Conservation (phyloP, 2,888 invertebrate genomes). For the Dryobotodes eremita region DNA sequence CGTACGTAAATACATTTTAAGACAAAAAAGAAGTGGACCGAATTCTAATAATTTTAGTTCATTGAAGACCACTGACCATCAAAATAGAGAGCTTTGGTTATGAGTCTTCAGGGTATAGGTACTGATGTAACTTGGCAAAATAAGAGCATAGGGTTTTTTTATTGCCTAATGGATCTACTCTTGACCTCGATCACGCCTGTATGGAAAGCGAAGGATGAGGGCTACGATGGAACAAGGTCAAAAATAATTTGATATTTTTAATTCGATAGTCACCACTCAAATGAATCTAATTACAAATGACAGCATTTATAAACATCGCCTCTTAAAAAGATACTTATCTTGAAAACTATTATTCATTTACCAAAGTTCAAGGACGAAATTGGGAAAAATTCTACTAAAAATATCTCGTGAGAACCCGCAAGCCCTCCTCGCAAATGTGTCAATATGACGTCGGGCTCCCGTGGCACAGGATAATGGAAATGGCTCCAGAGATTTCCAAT, state of each 20-base stretch:
- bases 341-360: background rate
- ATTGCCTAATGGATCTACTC: too few relatives aligned
- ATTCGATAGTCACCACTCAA: background rate
- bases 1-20: background rate
- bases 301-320: background rate
- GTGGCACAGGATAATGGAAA: conserved; percentile 53
- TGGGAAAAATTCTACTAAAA: conserved; percentile 19
- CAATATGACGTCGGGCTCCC: conserved; percentile 38
- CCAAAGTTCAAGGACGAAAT: conserved; percentile 16
- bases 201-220: background rate
- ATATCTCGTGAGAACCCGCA: conserved; percentile 16
- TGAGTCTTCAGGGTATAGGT: too few relatives aligned
- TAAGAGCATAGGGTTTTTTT: background rate
- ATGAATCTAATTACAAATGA: conserved; percentile 6
- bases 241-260: too few relatives aligned
- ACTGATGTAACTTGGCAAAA: background rate
- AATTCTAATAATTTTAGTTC: background rate
- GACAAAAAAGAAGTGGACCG: background rate
- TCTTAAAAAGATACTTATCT: background rate
- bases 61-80: background rate
- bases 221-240: background rate
- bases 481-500: conserved; percentile 40
- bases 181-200: background rate
- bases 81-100: background rate
- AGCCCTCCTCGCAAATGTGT: conserved; percentile 46